Conservation (phyloP, 2,797 vertebrate genomes). For the Arrhamphus sclerolepis region DNA sequence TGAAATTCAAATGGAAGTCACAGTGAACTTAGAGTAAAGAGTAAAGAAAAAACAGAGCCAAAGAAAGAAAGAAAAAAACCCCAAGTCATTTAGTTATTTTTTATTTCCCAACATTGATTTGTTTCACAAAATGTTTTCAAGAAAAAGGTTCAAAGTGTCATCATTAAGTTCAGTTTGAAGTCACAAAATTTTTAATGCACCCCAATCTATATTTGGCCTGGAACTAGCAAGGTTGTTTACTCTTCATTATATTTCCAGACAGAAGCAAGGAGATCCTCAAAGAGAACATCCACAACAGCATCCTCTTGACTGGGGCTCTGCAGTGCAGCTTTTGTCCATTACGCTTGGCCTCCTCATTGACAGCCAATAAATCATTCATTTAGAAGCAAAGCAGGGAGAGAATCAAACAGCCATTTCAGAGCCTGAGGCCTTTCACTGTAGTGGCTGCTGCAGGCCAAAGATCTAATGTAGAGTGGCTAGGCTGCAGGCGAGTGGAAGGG, state of each 20-base stretch:
- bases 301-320: conserved; percentile 79
- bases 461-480: conserved; percentile 84
- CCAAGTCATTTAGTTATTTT: neutral
- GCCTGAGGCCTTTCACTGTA: conserved; percentile 79
- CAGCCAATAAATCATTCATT: conserved; percentile 87
- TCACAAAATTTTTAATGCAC: conserved; percentile 46
- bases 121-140: neutral
- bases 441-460: conserved; percentile 82
- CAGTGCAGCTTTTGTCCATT: conserved; percentile 81
- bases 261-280: conserved; percentile 75
- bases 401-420: conserved; percentile 81
- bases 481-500: conserved; percentile 76
- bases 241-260: conserved; percentile 74
- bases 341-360: conserved; percentile 82
- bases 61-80: neutral
- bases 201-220: conserved; percentile 49
- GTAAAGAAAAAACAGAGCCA: neutral
- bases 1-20: conserved; percentile 64
- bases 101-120: neutral
- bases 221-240: conserved; percentile 68
- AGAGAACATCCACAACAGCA: conserved; percentile 80
- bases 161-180: conserved; percentile 44
- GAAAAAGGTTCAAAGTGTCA: conserved; percentile 45
- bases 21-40: conserved; percentile 11
- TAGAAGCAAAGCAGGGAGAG: conserved; percentile 82